Evolutionary conservation across 1,140 invertebrate genomes (phyloP), one percentile per base, ranked within the genome.

Genomic region (Trichonephila clavata): DNA sequence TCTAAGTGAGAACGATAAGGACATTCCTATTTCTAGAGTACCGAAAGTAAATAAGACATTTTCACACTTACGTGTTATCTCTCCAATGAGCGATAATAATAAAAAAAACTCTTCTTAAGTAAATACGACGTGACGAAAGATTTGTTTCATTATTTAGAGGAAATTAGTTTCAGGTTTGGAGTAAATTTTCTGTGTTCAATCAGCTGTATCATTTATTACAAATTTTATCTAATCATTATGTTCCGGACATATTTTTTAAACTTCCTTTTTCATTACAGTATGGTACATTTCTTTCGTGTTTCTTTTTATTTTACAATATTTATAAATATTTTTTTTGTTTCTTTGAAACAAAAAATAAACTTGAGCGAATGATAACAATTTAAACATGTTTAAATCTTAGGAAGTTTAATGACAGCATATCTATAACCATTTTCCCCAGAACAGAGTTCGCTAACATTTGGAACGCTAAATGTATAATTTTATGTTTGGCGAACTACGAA

Each of bases 1-100:
- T 27, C 16, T 77, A 27, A 16, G 13, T 27, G 68, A 27, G 21
- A 27, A n/a, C 27, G 83, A 84, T 84, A 84, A 84, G 24, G 59
- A 2, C 20, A 59, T 84, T 60, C 83, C 39, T 84, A 60, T 59
- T 59, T 59, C 50, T 59, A n/a, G 21, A 59, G 83, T 24, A 84
- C 57, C 27, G 57, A 57, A 84, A 84, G 57, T 84, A 84, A 84
- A 84, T 84, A 84, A 84, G 57, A 50, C 83, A 27, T 84, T 68
- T 59, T 84, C 83, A 84, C 83, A 84, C 83, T 27, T 83, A 24
- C 10, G 21, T 84, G 83, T 60, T 84, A 84, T 84, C 83, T 84
- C 83, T 57, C 0, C 16, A 77, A 13, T 68, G 18, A 5, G 16
- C 71, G 83, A 84, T 84, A 84, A 84, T 59, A 57, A 59, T 59